A percentile compares a stretch with the other conserved stretches of the same genome.
Conservation (phyloP, 2,888 invertebrate species). For the Chymomyza caudatula region DNA sequence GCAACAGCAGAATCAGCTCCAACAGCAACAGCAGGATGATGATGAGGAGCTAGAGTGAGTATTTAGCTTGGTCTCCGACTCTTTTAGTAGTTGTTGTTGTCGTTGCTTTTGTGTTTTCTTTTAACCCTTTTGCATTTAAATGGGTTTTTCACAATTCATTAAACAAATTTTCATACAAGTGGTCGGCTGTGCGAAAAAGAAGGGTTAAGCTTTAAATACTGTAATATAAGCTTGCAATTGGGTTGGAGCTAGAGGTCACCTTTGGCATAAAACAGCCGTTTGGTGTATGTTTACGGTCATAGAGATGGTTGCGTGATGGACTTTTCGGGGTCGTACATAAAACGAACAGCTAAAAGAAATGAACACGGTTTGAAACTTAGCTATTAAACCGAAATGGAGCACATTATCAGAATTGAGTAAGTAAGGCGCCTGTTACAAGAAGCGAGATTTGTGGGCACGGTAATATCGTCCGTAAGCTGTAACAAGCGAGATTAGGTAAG, state of each 20-base stretch:
- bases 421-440: too few relatives aligned
- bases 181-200: conserved; percentile 3
- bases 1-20: conserved; percentile 38
- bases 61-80: conserved; percentile 1
- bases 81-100: neutral
- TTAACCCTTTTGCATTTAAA: conserved; percentile 36
- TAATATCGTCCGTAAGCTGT: too few relatives aligned
- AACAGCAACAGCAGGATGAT: conserved; percentile 76
- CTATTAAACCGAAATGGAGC: too few relatives aligned
- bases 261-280: conserved; percentile 25
- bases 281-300: neutral
- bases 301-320: neutral
- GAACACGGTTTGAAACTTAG: too few relatives aligned
- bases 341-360: too few relatives aligned
- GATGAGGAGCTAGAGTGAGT: conserved; percentile 81
- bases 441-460: too few relatives aligned
- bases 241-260: conserved; percentile 19
- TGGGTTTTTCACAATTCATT: conserved; percentile 64
- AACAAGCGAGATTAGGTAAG: too few relatives aligned
- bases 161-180: conserved; percentile 49
- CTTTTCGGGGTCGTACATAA: neutral
- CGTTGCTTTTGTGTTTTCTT: conserved; percentile 5
- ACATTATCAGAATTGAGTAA: too few relatives aligned
- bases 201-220: conserved; percentile 23
- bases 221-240: neutral